A percentile compares a stretch with the other conserved stretches of the same genome.
phyloP scores from a whole-genome alignment of 2,113 vertebrate genomes.

The Dromaius novaehollandiae region DNA sequence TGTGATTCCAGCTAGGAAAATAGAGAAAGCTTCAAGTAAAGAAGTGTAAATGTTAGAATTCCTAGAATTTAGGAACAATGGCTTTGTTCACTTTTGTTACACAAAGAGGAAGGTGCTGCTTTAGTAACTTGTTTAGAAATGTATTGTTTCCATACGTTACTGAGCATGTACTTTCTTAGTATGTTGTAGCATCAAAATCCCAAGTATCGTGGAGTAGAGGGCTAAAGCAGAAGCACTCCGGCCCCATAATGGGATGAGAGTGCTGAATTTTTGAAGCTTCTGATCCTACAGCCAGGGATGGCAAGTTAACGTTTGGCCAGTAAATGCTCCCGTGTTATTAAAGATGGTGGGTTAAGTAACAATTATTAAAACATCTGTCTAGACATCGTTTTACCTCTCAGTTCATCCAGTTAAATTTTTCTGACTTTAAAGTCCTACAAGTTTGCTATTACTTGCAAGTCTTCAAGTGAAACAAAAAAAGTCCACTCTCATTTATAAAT shows the following conservation, averaged over 20 bases:
- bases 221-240: not conserved
- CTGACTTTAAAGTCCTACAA: not conserved
- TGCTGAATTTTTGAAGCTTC: not conserved
- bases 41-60: not conserved
- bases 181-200: not conserved
- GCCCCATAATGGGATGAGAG: not conserved
- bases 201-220: not conserved
- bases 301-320: not conserved
- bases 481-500: not conserved
- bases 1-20: not conserved
- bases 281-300: not conserved
- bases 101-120: not conserved
- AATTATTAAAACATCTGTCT: not conserved
- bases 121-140: not conserved
- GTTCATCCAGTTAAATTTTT: not conserved
- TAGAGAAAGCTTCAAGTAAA: not conserved
- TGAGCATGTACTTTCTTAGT: not conserved
- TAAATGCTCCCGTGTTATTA: not conserved
- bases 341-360: not conserved
- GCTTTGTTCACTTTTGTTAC: not conserved
- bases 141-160: too few relatives aligned
- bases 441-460: not conserved
- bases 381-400: not conserved
- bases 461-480: not conserved
- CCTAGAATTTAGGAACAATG: not conserved